Percentiles rank a stretch among this genome's conserved stretches.
phyloP scores from a whole-genome alignment of 2,797 vertebrate species.

The Masticophis lateralis region DNA sequence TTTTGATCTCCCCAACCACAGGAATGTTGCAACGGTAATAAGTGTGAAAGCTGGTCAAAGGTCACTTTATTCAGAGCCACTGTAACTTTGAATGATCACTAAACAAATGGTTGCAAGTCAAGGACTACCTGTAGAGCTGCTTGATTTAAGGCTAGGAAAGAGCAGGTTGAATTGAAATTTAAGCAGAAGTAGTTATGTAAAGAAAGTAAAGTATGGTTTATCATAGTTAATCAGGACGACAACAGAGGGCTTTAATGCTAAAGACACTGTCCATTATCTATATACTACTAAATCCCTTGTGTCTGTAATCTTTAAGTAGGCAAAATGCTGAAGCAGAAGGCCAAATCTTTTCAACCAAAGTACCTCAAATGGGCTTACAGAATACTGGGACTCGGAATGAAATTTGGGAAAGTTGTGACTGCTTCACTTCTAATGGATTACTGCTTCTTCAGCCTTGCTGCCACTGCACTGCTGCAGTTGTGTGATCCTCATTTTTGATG shows the following conservation, averaged over 20 bases:
- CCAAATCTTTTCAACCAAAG: no score
- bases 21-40: not conserved
- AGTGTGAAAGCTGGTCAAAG: not conserved
- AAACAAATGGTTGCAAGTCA: not conserved
- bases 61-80: not conserved
- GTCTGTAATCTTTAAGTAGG: no score
- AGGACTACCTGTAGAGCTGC: not conserved
- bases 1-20: not conserved
- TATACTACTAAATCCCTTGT: no score
- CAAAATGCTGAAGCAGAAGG: no score
- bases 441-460: not conserved
- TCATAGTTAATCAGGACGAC: constrained; percentile 86
- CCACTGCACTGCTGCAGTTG: not conserved
- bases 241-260: constrained; percentile 73
- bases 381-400: constrained; percentile 66
- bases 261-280: constrained; percentile 70
- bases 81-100: not conserved
- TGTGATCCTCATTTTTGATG: not conserved
- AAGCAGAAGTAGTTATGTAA: constrained; percentile 78
- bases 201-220: constrained; percentile 73
- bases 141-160: constrained; percentile 56
- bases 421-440: not conserved
- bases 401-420: not conserved
- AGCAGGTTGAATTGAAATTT: constrained; percentile 82
- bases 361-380: constrained; percentile 44